A percentile compares a stretch with the other conserved stretches of the same genome.
Evolutionary conservation across 1,140 invertebrate genomes (phyloP).

Genomic region (Drosophila erecta): DNA sequence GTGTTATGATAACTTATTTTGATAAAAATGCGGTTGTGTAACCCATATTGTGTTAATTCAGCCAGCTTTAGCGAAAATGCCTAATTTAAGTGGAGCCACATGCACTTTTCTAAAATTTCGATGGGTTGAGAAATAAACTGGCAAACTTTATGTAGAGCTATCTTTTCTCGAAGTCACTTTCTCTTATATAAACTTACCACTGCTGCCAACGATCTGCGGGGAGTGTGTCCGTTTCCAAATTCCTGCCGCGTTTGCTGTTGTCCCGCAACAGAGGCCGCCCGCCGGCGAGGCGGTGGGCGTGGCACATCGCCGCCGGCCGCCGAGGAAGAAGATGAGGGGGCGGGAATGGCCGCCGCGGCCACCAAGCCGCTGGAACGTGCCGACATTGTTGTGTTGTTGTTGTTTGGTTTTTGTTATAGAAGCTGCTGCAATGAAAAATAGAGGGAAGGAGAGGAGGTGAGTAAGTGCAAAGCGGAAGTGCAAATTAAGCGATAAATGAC

Average conservation of each 20-base stretch:
- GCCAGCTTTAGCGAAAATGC: not conserved
- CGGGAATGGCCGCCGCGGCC: constrained; percentile 17
- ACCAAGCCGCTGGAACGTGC: constrained; percentile 61
- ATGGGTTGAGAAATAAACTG: too few relatives aligned
- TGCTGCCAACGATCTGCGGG: constrained; percentile 74
- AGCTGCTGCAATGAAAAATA: constrained; percentile 32
- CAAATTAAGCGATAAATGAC: constrained; percentile 64
- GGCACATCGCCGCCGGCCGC: constrained; percentile 59
- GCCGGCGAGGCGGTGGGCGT: constrained; percentile 72
- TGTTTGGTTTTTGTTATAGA: not conserved
- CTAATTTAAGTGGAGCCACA: not conserved
- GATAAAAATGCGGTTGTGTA: not conserved
- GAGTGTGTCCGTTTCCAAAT: constrained; percentile 70
- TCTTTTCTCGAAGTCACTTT: not conserved
- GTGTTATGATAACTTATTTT: not conserved
- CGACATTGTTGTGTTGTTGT: constrained; percentile 55
- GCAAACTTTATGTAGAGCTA: not conserved
- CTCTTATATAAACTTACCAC: constrained; percentile 58
- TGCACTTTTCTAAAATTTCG: too few relatives aligned
- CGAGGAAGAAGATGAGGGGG: constrained; percentile 43
- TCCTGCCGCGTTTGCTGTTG: constrained; percentile 71
- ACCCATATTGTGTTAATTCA: not conserved
- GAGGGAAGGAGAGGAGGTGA: constrained; percentile 12
- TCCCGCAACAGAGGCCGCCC: constrained; percentile 76
- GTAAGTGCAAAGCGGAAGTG: constrained; percentile 55